These are phyloP conservation scores for Meriones psammophilus DNA, from an alignment of 2,797 vertebrate species.

Conservation along the genomic window DNA sequence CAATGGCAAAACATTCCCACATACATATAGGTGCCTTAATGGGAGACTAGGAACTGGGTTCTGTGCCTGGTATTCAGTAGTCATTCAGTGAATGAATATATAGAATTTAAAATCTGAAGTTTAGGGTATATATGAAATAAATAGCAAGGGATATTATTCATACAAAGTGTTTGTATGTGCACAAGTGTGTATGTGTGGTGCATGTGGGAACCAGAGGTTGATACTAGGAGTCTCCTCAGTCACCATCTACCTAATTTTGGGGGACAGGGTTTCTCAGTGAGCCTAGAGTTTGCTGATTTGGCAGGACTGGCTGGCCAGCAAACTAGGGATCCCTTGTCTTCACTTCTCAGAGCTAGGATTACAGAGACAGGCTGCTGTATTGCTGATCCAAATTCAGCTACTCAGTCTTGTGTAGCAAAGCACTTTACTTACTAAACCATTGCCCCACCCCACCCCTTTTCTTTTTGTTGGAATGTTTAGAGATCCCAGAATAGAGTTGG, in stretches of 20 bases:
- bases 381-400: not conserved
- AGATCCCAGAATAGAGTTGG: not conserved
- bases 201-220: not conserved
- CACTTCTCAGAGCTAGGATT: not conserved
- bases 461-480: not conserved
- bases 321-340: not conserved
- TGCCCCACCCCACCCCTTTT: not conserved
- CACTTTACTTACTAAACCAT: not conserved
- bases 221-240: not conserved
- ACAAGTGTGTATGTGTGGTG: not conserved
- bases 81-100: not conserved
- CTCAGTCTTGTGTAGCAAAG: not conserved
- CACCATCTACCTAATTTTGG: not conserved
- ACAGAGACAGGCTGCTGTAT: not conserved
- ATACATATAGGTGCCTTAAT: not conserved
- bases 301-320: not conserved
- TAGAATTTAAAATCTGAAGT: slow-evolving; percentile 27
- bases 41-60: not conserved
- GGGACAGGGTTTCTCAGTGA: not conserved
- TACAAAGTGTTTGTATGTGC: not conserved
- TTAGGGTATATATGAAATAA: not conserved
- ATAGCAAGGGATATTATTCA: not conserved
- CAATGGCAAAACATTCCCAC: not conserved
- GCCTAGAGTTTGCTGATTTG: not conserved
- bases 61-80: not conserved